These are phyloP conservation scores for Petrocephalus zakoni DNA, from an alignment of 2,113 vertebrate genomes.

Conservation along the genomic window DNA sequence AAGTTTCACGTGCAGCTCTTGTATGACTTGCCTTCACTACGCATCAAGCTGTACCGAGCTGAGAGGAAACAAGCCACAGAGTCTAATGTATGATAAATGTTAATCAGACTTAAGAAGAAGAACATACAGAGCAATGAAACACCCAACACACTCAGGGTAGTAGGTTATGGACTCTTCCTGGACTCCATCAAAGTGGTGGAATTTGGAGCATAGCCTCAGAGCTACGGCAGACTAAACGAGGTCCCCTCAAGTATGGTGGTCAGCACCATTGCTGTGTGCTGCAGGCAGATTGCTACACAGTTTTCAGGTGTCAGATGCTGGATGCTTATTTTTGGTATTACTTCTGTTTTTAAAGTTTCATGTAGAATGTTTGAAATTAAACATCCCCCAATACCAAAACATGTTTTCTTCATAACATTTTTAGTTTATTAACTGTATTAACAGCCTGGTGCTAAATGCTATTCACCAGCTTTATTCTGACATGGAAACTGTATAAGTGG, in stretches of 20 bases:
- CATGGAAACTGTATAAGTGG: background rate
- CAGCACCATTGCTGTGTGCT: background rate
- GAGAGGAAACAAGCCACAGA: slow-evolving; percentile 53
- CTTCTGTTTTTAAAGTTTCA: background rate
- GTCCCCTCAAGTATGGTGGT: background rate
- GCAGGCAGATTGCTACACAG: background rate
- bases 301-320: background rate
- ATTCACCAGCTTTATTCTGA: background rate
- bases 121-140: background rate
- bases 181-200: background rate
- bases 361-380: background rate
- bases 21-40: slow-evolving; percentile 76
- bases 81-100: background rate
- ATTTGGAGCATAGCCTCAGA: background rate
- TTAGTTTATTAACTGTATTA: background rate
- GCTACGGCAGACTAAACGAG: background rate
- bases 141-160: background rate
- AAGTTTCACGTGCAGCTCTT: slow-evolving; percentile 78
- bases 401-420: background rate
- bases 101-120: background rate
- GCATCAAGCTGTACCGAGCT: slow-evolving; percentile 84
- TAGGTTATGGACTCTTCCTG: background rate
- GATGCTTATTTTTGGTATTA: background rate
- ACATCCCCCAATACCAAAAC: background rate
- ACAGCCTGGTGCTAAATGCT: background rate